Conservation (phyloP, 2,888 invertebrate genomes). For the Odontothrips loti region DNA sequence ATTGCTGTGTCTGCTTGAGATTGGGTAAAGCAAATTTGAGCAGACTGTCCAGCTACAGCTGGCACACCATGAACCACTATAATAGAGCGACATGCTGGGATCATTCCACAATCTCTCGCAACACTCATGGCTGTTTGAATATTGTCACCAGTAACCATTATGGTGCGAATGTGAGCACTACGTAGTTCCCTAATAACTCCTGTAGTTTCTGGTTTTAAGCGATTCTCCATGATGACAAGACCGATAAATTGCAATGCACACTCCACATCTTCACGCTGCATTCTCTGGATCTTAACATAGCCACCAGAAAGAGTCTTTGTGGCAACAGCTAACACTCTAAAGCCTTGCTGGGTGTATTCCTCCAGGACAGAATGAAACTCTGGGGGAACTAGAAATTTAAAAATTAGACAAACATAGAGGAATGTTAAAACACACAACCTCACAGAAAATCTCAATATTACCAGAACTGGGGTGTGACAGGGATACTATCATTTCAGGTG, state of each 20-base stretch:
- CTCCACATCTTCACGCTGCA: constrained; percentile 76
- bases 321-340: constrained; percentile 86
- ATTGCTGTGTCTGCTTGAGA: constrained; percentile 36
- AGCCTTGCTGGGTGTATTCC: constrained; percentile 86
- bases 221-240: constrained; percentile 90
- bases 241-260: constrained; percentile 76
- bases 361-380: constrained; percentile 74
- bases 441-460: constrained; percentile 41
- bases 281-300: constrained; percentile 67
- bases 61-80: constrained; percentile 51
- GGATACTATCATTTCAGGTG: constrained; percentile 84
- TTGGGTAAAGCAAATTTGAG: constrained; percentile 53
- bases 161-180: constrained; percentile 79
- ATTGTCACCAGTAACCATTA: constrained; percentile 85
- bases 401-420: neutral
- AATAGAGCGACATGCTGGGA: constrained; percentile 56
- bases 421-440: neutral
- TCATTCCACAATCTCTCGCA: constrained; percentile 59
- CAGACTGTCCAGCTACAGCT: constrained; percentile 47
- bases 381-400: constrained; percentile 61
- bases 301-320: constrained; percentile 66
- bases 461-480: constrained; percentile 69
- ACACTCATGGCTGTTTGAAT: constrained; percentile 57
- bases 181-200: constrained; percentile 74
- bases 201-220: constrained; percentile 82